Base-by-base conservation (phyloP, 2,888 invertebrate genomes). In the Trissoscelio sp. region DNA sequence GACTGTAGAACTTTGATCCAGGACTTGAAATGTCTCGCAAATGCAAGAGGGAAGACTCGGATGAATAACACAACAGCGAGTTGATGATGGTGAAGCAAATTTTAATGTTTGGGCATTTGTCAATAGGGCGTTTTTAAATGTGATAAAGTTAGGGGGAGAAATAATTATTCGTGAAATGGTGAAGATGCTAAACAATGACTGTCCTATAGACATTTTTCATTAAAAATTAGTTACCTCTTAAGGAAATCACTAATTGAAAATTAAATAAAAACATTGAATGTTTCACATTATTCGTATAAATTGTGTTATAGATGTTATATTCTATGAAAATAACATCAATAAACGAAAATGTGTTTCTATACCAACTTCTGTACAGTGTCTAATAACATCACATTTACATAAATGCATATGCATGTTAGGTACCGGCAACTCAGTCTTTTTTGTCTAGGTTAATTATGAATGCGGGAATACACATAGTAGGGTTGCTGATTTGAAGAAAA, bases 381-480 rank as follows among this genome's bases (percentile, higher is more conserved):
- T 34, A 34, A 4, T 34, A 34, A 34, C 11, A 9, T 34, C 34
- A 7, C 7, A 42, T 42, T 42, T 42, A 7, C 42, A 42, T 42
- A 42, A 42, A 42, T 42, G 42, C 42, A 16, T 42, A 42, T 42
- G 42, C 12, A 42, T 42, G 14, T 12, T 14, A 42, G 42, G 7
- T 7, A 2, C 12, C 34, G 7, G 11, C 7, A 34, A 11, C 34
- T 6, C 34, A 7, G 7, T 11, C 34, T 46, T 46, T 20, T 16
- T 46, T 9, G 16, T 20, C n/a, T n/a, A 12, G 12, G 11, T 20
- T 9, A 46, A 46, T 18, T 12, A 46, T 11, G 46, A 11, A 46
- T 42, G 42, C 12, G 42, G 42, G 14, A 14, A 7, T 42, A 2
- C 3, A 42, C n/a, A n/a, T n/a, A 16, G 42, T 7, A 5, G 14